These are phyloP conservation scores for Dendrocopos noguchii DNA, from an alignment of 2,113 vertebrate genomes.

Conservation along the genomic window DNA sequence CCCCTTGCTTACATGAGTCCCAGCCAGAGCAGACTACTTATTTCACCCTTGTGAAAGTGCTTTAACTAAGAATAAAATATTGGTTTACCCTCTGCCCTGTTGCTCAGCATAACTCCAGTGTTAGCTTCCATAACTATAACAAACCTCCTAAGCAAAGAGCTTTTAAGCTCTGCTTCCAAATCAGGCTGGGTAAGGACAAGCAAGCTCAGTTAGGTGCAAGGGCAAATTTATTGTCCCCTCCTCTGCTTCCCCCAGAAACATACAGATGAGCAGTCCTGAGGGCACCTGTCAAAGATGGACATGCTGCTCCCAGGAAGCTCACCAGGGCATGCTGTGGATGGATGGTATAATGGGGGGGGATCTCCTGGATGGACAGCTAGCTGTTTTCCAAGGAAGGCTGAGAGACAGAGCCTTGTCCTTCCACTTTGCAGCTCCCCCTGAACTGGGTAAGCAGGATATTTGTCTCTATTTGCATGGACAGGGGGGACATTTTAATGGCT, in stretches of 20 bases:
- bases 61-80: slow-evolving; percentile 37
- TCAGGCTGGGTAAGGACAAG: background rate
- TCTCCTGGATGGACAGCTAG: background rate
- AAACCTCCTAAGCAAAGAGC: slow-evolving; percentile 28
- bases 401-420: background rate
- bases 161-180: slow-evolving; percentile 31
- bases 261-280: background rate
- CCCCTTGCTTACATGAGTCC: background rate
- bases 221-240: background rate
- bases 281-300: background rate
- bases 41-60: background rate
- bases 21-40: background rate
- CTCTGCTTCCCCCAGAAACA: background rate
- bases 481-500: background rate
- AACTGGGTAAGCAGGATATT: background rate
- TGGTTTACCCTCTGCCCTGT: slow-evolving; percentile 22
- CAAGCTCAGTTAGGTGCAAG: background rate
- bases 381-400: background rate
- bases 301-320: background rate
- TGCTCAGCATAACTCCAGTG: background rate
- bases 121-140: slow-evolving; percentile 18
- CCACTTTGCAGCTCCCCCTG: background rate
- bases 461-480: background rate
- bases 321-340: background rate
- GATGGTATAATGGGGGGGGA: background rate